Evolutionary conservation across 2,797 vertebrate species (phyloP).

Genomic region (Liparis tanakae): DNA sequence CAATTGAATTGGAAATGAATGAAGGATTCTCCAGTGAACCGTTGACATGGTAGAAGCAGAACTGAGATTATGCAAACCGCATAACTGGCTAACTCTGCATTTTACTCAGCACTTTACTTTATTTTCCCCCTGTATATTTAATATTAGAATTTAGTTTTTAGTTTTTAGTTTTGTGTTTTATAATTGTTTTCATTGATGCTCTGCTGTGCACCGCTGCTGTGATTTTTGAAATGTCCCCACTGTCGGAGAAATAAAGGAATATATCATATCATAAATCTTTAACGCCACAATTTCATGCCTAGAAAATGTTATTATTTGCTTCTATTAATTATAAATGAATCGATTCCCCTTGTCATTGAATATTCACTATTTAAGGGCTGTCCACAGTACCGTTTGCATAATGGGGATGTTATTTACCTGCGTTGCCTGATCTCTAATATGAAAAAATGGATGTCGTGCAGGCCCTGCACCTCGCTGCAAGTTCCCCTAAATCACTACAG

Average conservation of each 20-base stretch:
- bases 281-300: slow-evolving; percentile 21
- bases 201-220: too few relatives aligned
- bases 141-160: too few relatives aligned
- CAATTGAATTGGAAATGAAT: slow-evolving; percentile 42
- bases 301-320: slow-evolving; percentile 33
- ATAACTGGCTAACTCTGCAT: too few relatives aligned
- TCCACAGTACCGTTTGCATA: not conserved
- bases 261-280: slow-evolving; percentile 5
- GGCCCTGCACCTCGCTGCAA: not conserved
- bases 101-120: too few relatives aligned
- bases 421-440: slow-evolving; percentile 12
- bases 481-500: slow-evolving; percentile 25
- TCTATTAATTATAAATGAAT: slow-evolving; percentile 28
- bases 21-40: slow-evolving; percentile 25
- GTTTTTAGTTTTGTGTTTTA: too few relatives aligned
- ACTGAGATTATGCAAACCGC: not conserved
- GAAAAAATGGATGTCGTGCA: slow-evolving; percentile 18
- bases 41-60: slow-evolving; percentile 43
- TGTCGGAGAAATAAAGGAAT: too few relatives aligned
- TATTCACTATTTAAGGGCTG: not conserved
- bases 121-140: too few relatives aligned
- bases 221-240: too few relatives aligned
- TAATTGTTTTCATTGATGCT: too few relatives aligned
- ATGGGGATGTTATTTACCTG: slow-evolving; percentile 15
- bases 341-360: slow-evolving; percentile 27